Percentiles rank a stretch among this genome's conserved stretches.
Evolutionary conservation across 2,113 vertebrate species (phyloP).

Genomic region (Tichodroma muraria): DNA sequence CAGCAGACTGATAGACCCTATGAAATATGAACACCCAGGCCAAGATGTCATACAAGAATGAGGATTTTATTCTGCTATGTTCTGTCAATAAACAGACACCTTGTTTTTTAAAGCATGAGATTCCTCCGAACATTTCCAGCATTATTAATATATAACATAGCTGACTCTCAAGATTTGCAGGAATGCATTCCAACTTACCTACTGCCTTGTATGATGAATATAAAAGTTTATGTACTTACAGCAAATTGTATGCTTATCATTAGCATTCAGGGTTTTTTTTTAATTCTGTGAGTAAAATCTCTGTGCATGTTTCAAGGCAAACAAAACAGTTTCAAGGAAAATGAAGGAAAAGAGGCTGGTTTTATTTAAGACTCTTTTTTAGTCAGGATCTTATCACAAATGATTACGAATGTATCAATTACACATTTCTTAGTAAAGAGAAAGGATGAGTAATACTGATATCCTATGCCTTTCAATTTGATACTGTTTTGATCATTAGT

Average conservation of each 20-base stretch:
- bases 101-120: neutral
- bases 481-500: constrained; percentile 63
- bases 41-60: neutral
- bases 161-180: neutral
- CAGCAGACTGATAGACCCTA: neutral
- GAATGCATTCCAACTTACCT: neutral
- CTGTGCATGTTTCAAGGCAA: neutral
- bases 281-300: neutral
- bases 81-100: neutral
- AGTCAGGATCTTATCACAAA: neutral
- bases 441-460: neutral
- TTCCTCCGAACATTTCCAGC: neutral
- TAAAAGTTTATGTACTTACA: neutral
- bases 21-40: neutral
- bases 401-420: neutral
- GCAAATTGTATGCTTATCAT: neutral
- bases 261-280: neutral
- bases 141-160: neutral
- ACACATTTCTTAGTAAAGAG: neutral
- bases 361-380: neutral
- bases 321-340: neutral
- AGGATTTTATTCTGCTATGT: neutral
- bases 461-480: neutral
- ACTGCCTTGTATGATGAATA: neutral
- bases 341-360: neutral